Conservation (phyloP, 1,140 invertebrate species). For the Coptotermes formosanus region DNA sequence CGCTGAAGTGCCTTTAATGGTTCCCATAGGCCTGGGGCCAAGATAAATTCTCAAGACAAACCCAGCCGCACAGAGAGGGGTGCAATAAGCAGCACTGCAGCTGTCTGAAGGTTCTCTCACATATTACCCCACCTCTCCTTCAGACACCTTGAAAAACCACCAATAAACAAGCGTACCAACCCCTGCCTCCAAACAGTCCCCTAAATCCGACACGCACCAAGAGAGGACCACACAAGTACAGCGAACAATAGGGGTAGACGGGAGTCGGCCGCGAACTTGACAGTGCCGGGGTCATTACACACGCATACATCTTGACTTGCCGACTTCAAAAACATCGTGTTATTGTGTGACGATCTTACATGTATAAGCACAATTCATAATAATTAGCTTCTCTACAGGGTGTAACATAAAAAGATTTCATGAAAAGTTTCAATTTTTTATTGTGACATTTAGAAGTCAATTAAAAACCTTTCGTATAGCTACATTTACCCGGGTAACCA, state of each 20-base stretch:
- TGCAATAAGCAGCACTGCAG: not conserved
- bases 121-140: not conserved
- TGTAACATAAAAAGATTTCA: too few species aligned
- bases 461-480: too few species aligned
- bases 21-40: not conserved
- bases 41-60: not conserved
- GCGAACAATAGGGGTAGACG: constrained; percentile 1
- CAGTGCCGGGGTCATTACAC: not conserved
- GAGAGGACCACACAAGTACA: not conserved
- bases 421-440: too few species aligned
- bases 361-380: constrained; percentile 14
- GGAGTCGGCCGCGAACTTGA: not conserved
- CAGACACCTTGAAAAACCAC: constrained; percentile 1
- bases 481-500: too few species aligned
- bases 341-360: not conserved
- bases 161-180: constrained; percentile 18
- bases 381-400: constrained; percentile 13
- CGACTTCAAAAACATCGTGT: not conserved
- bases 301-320: constrained; percentile 17
- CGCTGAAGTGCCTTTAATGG: not conserved
- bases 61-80: not conserved
- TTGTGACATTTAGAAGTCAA: too few species aligned
- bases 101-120: not conserved
- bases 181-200: constrained; percentile 6
- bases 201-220: not conserved